Evolutionary conservation across 2,113 vertebrate genomes (phyloP), one percentile per base, ranked within the genome.

Genomic region (Hippocampus abdominalis): DNA sequence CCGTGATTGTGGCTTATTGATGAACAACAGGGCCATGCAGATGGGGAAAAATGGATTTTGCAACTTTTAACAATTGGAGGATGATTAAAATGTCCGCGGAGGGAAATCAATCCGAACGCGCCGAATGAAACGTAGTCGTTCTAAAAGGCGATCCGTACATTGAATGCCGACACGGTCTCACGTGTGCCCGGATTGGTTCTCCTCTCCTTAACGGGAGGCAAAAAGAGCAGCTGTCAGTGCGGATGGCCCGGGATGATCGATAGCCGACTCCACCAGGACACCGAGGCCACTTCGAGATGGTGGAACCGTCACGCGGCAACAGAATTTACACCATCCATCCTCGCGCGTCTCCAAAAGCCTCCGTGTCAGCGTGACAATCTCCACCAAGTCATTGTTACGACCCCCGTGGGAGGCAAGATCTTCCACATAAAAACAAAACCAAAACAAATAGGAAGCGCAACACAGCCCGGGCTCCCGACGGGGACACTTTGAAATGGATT

Each of bases 401-500:
- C 78, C 72, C 56, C 51, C 63, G 46, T 12, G 65, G 72, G 76
- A 82, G 81, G 80, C 74, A 71, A 82, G 77, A 79, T 78, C 75
- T 79, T 72, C 71, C 72, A 68, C 7, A 21, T 36, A 36, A 36
- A 36, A 36, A 36, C 32, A 36, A 36, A 36, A 36, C 32, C 32
- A 83, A 87, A 53, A 51, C 86, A 88, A 90, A 87, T 79, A 87
- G 84, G 83, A 80, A 71, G 77, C 81, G 53, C 81, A 82, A 75
- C 81, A 87, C 71, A 78, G 81, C 80, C 81, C 49, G 76, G 64
- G 71, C 78, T 82, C 86, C 84, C 85, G 44, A 69, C 74, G 80
- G 86, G 84, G 67, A 76, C 75, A 73, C 76, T 82, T 86, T 71
- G 76, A 81, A 88, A 88, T 87, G 83, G 87, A 88, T 88, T 87